Evolutionary conservation across 2,888 invertebrate genomes (phyloP).

Genomic region (Lingula anatina): DNA sequence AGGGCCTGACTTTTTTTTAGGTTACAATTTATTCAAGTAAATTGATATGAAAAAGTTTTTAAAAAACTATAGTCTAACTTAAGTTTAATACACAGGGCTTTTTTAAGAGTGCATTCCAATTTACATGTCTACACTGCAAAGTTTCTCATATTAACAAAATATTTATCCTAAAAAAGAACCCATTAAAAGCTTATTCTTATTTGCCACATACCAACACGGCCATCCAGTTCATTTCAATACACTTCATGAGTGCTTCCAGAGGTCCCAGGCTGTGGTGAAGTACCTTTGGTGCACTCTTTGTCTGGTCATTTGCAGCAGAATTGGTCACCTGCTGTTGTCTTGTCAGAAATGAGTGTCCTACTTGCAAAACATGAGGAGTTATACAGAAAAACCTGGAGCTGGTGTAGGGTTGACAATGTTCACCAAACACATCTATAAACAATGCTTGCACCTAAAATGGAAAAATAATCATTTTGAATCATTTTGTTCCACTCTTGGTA

Average conservation of each 20-base stretch:
- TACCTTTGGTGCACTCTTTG: slow-evolving; percentile 28
- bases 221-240: slow-evolving; percentile 89
- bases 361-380: slow-evolving; percentile 30
- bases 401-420: too few relatives aligned
- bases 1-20: too few relatives aligned
- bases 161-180: too few relatives aligned
- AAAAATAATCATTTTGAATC: neutral
- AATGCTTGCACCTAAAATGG: slow-evolving; percentile 31
- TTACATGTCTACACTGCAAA: too few relatives aligned
- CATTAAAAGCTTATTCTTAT: too few relatives aligned
- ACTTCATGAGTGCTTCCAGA: slow-evolving; percentile 76
- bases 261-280: slow-evolving; percentile 54
- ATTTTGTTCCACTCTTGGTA: too few relatives aligned
- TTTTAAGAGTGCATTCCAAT: too few relatives aligned
- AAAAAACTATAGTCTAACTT: too few relatives aligned
- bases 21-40: too few relatives aligned
- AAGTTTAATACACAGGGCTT: too few relatives aligned
- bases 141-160: too few relatives aligned
- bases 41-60: too few relatives aligned
- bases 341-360: slow-evolving; percentile 44
- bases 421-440: slow-evolving; percentile 54
- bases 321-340: slow-evolving; percentile 4
- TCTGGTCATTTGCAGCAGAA: slow-evolving; percentile 1
- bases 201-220: slow-evolving; percentile 84
- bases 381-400: slow-evolving; percentile 18